Percentiles rank a stretch among this genome's conserved stretches.
Evolutionary conservation across 2,888 invertebrate genomes (phyloP).

Genomic region (Athalia rosae): DNA sequence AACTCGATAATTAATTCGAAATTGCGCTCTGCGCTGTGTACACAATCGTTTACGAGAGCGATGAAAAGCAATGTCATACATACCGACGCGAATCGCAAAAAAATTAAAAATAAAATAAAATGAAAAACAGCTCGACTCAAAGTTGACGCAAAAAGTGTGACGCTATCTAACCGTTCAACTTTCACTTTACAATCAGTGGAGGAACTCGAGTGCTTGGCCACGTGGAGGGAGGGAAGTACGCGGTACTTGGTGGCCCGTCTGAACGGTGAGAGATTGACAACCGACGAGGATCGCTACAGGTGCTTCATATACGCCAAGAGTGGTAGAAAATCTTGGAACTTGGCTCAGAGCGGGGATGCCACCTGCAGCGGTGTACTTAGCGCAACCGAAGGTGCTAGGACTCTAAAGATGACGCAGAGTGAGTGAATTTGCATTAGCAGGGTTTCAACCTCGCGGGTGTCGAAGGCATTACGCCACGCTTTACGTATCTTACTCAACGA

Average conservation of each 20-base stretch:
- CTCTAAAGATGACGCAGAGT: constrained; percentile 77
- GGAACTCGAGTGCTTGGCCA: constrained; percentile 86
- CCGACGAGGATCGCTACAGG: constrained; percentile 86
- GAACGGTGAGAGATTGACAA: constrained; percentile 84
- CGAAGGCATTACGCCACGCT: neutral
- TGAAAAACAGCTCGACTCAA: too few relatives aligned
- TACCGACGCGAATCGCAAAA: neutral
- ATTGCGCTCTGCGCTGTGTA: neutral
- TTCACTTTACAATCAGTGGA: constrained; percentile 76
- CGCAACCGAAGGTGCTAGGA: constrained; percentile 84
- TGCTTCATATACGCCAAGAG: constrained; percentile 90
- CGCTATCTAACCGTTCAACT: neutral
- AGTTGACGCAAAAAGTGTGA: too few relatives aligned
- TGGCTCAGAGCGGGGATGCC: constrained; percentile 86
- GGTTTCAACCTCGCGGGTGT: neutral
- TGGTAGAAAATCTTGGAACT: constrained; percentile 77
- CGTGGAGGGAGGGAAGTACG: constrained; percentile 90
- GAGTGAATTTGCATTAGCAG: constrained; percentile 53
- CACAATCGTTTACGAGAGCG: neutral
- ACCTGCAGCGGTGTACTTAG: constrained; percentile 86
- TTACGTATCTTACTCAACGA: too few relatives aligned
- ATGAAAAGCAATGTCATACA: neutral
- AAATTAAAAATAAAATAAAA: neutral
- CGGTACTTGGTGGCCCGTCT: constrained; percentile 88
- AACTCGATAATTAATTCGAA: neutral